These are phyloP conservation scores for Dioctria rufipes DNA, from an alignment of 2,888 invertebrate genomes.

Conservation along the genomic window DNA sequence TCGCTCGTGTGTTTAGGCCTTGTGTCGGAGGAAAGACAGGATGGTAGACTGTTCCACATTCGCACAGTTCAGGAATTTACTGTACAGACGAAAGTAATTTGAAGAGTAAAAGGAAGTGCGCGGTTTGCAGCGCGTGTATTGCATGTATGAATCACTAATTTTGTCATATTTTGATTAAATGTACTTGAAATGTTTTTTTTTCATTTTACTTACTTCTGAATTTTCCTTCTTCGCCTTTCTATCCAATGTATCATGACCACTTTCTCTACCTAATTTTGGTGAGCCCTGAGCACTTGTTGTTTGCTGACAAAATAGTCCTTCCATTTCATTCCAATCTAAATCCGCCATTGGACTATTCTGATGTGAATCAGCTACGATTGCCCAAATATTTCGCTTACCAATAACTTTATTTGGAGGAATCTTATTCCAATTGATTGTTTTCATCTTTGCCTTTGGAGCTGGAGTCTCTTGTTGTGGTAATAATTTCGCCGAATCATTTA, in stretches of 20 bases:
- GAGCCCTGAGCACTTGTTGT: constrained; percentile 75
- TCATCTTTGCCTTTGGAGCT: constrained; percentile 96
- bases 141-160: too few relatives aligned
- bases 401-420: constrained; percentile 93
- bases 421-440: constrained; percentile 98
- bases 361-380: constrained; percentile 87
- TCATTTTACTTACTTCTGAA: constrained; percentile 75
- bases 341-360: constrained; percentile 87
- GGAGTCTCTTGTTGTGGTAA: constrained; percentile 94
- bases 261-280: constrained; percentile 73
- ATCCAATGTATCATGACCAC: constrained; percentile 71
- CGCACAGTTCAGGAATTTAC: too few relatives aligned
- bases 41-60: too few relatives aligned
- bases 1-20: too few relatives aligned
- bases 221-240: constrained; percentile 84
- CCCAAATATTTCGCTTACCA: constrained; percentile 95
- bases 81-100: too few relatives aligned
- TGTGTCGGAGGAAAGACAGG: too few relatives aligned
- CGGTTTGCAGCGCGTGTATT: too few relatives aligned
- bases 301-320: constrained; percentile 94
- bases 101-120: too few relatives aligned
- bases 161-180: too few relatives aligned
- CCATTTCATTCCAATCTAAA: constrained; percentile 94
- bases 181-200: too few relatives aligned
- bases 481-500: constrained; percentile 63